Evolutionary conservation across 2,113 vertebrate species (phyloP).

Genomic region (Smithornis capensis): DNA sequence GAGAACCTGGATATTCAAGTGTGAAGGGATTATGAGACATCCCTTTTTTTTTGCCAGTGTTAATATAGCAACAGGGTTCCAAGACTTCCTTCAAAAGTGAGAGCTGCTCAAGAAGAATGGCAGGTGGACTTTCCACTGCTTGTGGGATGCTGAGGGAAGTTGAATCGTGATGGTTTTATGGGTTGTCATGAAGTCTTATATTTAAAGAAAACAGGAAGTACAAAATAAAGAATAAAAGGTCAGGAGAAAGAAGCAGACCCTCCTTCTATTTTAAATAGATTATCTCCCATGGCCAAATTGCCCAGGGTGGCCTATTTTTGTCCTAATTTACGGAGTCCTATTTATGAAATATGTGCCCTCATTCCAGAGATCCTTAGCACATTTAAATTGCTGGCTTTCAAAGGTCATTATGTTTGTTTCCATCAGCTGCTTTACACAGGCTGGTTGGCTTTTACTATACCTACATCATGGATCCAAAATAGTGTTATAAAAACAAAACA

Average conservation of each 20-base stretch:
- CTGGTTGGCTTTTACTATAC: not conserved
- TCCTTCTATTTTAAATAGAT: slow-evolving; percentile 7
- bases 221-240: not conserved
- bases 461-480: not conserved
- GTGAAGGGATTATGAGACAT: not conserved
- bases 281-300: not conserved
- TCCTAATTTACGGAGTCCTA: not conserved
- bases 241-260: not conserved
- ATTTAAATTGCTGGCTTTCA: not conserved
- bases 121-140: not conserved
- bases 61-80: not conserved
- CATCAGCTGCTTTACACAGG: not conserved
- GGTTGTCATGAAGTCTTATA: not conserved
- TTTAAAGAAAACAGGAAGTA: not conserved
- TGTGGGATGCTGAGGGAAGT: not conserved
- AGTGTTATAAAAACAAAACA: not conserved
- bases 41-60: not conserved
- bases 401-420: slow-evolving; percentile 1
- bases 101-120: not conserved
- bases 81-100: not conserved
- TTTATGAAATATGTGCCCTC: not conserved
- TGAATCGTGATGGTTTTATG: not conserved
- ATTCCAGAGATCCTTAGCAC: not conserved
- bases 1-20: not conserved
- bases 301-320: slow-evolving; percentile 7